Evolutionary conservation across 2,888 invertebrate genomes (phyloP).

Genomic region (Caenorhabditis sulstoni): DNA sequence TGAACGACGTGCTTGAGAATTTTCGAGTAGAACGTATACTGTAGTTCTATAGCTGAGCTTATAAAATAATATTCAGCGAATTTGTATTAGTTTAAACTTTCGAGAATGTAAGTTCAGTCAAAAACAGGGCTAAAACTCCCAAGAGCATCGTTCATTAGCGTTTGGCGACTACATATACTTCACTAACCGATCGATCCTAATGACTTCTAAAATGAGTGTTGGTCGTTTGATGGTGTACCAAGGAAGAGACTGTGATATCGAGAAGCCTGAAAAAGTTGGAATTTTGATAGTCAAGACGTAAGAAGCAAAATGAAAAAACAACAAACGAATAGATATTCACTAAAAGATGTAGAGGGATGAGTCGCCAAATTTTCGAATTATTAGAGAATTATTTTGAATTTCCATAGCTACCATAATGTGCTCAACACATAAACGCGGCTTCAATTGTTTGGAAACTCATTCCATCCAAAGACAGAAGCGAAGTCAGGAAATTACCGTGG

Average conservation of each 20-base stretch:
- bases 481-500: constrained; percentile 47
- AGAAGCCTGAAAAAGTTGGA: background rate
- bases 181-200: constrained; percentile 43
- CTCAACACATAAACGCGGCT: no score
- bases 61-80: no score
- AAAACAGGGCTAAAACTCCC: constrained; percentile 12
- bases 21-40: constrained; percentile 1
- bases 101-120: no score
- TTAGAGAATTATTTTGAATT: constrained; percentile 10
- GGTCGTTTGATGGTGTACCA: no score
- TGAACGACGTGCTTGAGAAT: constrained; percentile 27
- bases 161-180: background rate
- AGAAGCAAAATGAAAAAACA: no score
- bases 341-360: no score
- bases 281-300: background rate
- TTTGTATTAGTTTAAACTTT: no score
- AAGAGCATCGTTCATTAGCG: constrained; percentile 39
- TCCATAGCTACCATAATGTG: constrained; percentile 30
- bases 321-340: no score
- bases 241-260: no score
- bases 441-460: background rate
- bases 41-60: no score
- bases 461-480: constrained; percentile 4
- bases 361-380: no score
- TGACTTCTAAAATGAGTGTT: constrained; percentile 3